These are phyloP conservation scores for Petroica traversi DNA, from an alignment of 2,113 vertebrate genomes.

Conservation along the genomic window DNA sequence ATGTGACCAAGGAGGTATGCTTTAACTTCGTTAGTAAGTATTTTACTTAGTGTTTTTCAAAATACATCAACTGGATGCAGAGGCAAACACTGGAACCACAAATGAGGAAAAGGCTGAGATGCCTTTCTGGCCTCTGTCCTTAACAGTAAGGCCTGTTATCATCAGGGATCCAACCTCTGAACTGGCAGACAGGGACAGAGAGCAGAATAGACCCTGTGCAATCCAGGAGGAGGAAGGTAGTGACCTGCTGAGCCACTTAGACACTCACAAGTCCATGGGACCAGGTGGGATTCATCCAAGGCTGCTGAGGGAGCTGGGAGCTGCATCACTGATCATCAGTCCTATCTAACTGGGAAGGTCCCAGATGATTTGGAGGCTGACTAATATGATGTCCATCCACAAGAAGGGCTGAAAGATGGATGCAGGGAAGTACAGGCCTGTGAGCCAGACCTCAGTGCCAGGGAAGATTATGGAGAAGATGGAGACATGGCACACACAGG, in stretches of 20 bases:
- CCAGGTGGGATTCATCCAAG: not conserved
- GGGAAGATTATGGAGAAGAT: not conserved
- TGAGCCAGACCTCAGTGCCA: not conserved
- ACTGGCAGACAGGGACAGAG: not conserved
- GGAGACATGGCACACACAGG: accelerated
- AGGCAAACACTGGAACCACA: not conserved
- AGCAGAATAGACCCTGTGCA: not conserved
- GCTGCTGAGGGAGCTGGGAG: not conserved
- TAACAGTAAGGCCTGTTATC: not conserved
- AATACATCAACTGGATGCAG: not conserved
- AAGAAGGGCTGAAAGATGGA: not conserved
- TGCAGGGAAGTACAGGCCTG: not conserved
- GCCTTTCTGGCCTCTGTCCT: not conserved
- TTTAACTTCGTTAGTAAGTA: not conserved
- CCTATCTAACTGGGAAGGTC: not conserved
- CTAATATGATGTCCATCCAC: not conserved
- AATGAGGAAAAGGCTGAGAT: not conserved
- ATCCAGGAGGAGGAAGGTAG: not conserved
- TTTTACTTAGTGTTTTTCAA: not conserved
- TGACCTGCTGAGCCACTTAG: not conserved
- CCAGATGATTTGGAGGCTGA: not conserved
- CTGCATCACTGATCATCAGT: not conserved
- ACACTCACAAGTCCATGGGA: not conserved
- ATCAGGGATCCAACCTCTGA: not conserved
- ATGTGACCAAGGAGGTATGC: not conserved